phyloP scores from a whole-genome alignment of 1,140 invertebrate species.

The Heliconius hermathena region DNA sequence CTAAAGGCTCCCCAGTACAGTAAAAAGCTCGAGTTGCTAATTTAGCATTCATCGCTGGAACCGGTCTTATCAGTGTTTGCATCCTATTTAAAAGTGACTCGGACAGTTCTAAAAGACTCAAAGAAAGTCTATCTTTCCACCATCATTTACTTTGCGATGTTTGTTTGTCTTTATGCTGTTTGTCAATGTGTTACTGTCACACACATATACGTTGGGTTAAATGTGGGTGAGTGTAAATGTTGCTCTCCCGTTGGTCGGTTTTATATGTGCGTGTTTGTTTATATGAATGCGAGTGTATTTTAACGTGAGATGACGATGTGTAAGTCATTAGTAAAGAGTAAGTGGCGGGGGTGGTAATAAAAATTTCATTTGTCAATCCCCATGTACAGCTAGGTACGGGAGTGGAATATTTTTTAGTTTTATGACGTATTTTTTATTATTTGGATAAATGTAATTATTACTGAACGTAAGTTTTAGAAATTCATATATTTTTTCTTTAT shows the following conservation, averaged over 20 bases:
- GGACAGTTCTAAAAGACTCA: conserved; percentile 68
- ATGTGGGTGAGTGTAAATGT: conserved; percentile 21
- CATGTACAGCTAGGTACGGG: conserved; percentile 43
- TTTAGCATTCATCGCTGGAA: conserved; percentile 64
- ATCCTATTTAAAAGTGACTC: conserved; percentile 73
- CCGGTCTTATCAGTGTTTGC: conserved; percentile 73
- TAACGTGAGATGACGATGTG: conserved; percentile 42
- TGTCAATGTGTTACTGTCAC: conserved; percentile 19
- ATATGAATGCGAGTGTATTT: conserved; percentile 37
- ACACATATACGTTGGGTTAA: conserved; percentile 1
- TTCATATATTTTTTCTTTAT: too few species aligned
- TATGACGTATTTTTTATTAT: not conserved
- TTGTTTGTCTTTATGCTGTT: conserved; percentile 22
- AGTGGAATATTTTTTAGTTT: conserved; percentile 12
- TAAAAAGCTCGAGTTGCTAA: conserved; percentile 52
- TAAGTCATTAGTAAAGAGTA: conserved; percentile 53
- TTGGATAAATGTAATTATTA: not conserved
- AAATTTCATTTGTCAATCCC: conserved; percentile 70
- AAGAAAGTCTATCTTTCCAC: conserved; percentile 69
- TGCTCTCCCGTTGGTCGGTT: conserved; percentile 32
- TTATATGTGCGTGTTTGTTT: conserved; percentile 32
- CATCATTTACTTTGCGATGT: conserved; percentile 15
- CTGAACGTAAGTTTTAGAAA: too few species aligned
- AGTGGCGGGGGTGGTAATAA: conserved; percentile 55
- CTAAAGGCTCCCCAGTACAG: conserved; percentile 14